A percentile compares a stretch with the other conserved stretches of the same genome.
Conservation (phyloP, 2,113 vertebrate genomes). For the Eolophus roseicapilla region DNA sequence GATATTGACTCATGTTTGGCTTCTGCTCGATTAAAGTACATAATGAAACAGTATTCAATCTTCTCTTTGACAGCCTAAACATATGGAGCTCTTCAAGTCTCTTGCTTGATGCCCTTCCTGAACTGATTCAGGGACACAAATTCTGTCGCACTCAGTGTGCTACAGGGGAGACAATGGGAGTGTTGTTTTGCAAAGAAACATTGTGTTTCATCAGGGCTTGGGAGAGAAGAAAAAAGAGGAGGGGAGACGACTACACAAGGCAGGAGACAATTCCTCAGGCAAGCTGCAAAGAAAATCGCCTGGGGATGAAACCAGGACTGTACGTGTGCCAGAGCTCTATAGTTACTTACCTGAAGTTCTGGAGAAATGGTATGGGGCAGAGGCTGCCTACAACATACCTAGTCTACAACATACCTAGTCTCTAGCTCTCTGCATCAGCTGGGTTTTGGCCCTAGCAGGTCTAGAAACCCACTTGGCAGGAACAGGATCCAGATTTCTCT, state of each 20-base stretch:
- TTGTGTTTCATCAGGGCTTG: not conserved
- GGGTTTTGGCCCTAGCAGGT: not conserved
- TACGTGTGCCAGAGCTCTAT: not conserved
- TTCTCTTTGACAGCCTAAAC: constrained; percentile 24
- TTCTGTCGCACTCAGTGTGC: not conserved
- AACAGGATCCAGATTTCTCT: not conserved
- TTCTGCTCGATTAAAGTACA: not conserved
- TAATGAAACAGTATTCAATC: not conserved
- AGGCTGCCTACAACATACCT: not conserved
- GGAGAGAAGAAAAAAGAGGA: not conserved
- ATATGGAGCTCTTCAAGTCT: constrained; percentile 24
- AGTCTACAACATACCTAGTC: not conserved
- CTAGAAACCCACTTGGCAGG: not conserved
- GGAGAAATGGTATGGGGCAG: not conserved
- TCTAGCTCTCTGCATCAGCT: not conserved
- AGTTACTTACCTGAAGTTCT: not conserved
- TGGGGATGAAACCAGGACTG: not conserved
- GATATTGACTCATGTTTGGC: constrained; percentile 3
- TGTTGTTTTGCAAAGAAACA: not conserved
- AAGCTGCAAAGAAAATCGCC: not conserved
- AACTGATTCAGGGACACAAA: not conserved
- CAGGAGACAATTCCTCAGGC: not conserved
- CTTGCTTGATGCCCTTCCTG: not conserved
- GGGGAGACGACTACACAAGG: not conserved
- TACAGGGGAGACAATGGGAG: not conserved